These are phyloP conservation scores for Papio anubis DNA, from an alignment of 2,113 vertebrate genomes.

Conservation along the genomic window DNA sequence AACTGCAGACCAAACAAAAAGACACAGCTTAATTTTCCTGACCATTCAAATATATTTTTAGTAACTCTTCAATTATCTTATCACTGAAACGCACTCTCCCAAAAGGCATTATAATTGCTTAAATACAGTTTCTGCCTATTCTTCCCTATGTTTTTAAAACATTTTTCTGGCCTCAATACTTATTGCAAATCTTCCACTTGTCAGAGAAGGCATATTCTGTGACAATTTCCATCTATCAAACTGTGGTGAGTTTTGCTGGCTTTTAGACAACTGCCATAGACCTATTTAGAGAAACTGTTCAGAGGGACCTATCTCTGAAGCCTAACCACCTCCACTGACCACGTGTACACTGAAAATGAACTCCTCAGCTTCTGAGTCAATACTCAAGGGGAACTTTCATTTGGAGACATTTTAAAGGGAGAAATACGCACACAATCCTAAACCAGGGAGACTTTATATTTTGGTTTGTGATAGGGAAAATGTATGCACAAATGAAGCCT, in stretches of 20 bases:
- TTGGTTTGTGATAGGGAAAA: slow-evolving; percentile 51
- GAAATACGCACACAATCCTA: slow-evolving; percentile 5
- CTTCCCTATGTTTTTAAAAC: not conserved
- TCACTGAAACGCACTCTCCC: not conserved
- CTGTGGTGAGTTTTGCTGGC: not conserved
- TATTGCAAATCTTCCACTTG: not conserved
- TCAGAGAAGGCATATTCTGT: not conserved
- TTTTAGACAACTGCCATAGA: not conserved
- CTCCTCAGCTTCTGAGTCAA: not conserved
- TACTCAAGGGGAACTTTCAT: not conserved
- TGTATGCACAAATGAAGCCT: slow-evolving; percentile 54
- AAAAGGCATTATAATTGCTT: not conserved
- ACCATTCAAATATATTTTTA: slow-evolving; percentile 25
- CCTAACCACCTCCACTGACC: not conserved
- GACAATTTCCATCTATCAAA: not conserved
- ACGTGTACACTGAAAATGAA: slow-evolving; percentile 6
- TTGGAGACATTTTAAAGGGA: slow-evolving; percentile 4
- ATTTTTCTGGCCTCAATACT: not conserved
- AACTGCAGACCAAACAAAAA: not conserved
- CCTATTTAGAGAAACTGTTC: not conserved
- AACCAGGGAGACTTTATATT: slow-evolving; percentile 32
- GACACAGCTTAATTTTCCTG: not conserved
- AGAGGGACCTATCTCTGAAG: not conserved
- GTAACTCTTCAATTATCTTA: not conserved
- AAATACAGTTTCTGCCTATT: not conserved